phyloP scores from a whole-genome alignment of 92 coral and sea anemone genomes.

The Paragorgia papillata region DNA sequence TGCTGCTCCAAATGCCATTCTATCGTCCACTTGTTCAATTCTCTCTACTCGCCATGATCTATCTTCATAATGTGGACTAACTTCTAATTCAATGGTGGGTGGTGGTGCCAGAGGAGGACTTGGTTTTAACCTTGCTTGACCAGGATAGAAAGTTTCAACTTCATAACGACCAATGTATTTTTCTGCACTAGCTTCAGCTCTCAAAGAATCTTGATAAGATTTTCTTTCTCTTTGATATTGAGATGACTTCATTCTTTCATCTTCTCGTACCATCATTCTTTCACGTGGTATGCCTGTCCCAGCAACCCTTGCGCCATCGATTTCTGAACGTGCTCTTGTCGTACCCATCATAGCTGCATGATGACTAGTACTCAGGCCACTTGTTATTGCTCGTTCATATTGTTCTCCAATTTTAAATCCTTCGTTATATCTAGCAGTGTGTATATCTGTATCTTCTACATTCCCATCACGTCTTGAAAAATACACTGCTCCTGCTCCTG shows the following conservation, averaged over 20 bases:
- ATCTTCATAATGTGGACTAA: slow-evolving; percentile 1
- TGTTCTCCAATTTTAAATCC: slow-evolving; percentile 8
- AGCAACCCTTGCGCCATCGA: background rate
- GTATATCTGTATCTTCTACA: background rate
- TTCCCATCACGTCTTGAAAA: slow-evolving; percentile 5
- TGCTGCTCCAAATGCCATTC: background rate
- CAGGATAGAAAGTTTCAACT: background rate
- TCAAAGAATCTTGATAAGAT: slow-evolving; percentile 4
- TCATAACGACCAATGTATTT: slow-evolving; percentile 28
- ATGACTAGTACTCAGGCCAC: slow-evolving; percentile 13
- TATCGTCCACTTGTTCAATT: slow-evolving; percentile 2
- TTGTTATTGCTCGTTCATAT: background rate
- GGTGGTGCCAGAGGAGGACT: slow-evolving; percentile 36
- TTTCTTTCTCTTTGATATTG: slow-evolving; percentile 15
- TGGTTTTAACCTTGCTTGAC: background rate
- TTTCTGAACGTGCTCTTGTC: background rate
- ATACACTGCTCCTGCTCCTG: slow-evolving; percentile 13
- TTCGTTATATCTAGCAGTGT: slow-evolving; percentile 26
- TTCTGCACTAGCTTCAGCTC: background rate
- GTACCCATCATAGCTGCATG: slow-evolving; percentile 7
- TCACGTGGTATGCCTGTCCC: slow-evolving; percentile 15
- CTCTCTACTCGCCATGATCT: slow-evolving; percentile 33
- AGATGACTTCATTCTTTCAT: slow-evolving; percentile 32
- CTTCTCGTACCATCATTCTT: background rate
- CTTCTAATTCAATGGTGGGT: slow-evolving; percentile 16